These are phyloP conservation scores for Herminia tarsipennalis DNA, from an alignment of 2,888 invertebrate genomes.

Conservation along the genomic window DNA sequence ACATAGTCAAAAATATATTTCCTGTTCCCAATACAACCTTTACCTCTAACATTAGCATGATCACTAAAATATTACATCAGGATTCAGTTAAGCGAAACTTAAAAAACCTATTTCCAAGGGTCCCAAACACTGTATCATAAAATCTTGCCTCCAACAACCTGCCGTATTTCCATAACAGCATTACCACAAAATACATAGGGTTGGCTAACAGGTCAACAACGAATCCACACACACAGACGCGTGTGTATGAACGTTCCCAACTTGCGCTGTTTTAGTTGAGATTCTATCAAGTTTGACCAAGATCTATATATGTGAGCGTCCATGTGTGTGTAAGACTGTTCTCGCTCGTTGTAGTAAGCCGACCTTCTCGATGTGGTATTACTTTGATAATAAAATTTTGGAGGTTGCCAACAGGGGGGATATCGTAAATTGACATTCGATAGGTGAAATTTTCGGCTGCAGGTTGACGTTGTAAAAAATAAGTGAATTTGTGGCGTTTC, in stretches of 20 bases:
- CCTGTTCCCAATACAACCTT: too few species aligned
- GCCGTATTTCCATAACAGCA: conserved; percentile 58
- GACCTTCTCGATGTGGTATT: too few species aligned
- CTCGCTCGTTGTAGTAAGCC: too few species aligned
- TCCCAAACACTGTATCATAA: conserved; percentile 9
- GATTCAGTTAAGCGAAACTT: conserved; percentile 1
- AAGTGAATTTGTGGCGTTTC: conserved; percentile 28
- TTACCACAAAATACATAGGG: too few species aligned
- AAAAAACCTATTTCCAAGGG: background rate
- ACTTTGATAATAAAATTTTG: conserved; percentile 59
- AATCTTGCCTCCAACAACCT: conserved; percentile 20
- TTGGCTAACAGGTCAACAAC: too few species aligned
- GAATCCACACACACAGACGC: too few species aligned
- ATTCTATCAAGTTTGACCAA: too few species aligned
- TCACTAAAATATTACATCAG: background rate
- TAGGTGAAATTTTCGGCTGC: conserved; percentile 28
- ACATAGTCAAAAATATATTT: too few species aligned
- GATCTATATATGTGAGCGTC: too few species aligned
- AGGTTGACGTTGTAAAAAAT: conserved; percentile 35
- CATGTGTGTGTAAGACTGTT: too few species aligned
- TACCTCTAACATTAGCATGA: conserved; percentile 1
- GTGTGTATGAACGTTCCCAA: too few species aligned
- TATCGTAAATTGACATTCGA: conserved; percentile 55
- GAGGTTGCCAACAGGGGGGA: conserved; percentile 53
- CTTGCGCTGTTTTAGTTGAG: too few species aligned